Evolutionary conservation across 2,113 vertebrate species (phyloP), one percentile per base, ranked within the genome.

Genomic region (Coreoperca whiteheadi): DNA sequence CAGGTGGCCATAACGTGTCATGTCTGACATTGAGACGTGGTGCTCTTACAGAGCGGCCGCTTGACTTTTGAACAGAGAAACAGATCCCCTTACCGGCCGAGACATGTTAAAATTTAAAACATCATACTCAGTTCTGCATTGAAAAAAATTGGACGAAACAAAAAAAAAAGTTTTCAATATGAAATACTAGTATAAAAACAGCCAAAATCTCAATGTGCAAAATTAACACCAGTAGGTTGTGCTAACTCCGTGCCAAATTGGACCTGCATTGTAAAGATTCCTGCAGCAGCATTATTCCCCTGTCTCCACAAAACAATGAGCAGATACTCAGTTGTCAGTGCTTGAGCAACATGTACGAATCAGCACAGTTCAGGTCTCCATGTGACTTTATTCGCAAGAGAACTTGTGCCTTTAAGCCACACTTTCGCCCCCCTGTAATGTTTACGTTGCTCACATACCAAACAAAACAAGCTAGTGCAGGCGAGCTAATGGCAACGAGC

Each of bases 101-200:
- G 46, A 74, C 10, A 6, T 59, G 0, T 20, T 41, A 3, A 12
- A 32, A 30, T 14, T 70, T 39, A 14, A 67, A 74, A 64, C 34
- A 34, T 65, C 20, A 10, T 1, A 28, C 46, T 69, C 32, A 25
- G 50, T 72, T 5, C 65, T 75, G 32, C 25, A 25, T 20, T 21
- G 59, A 63, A n/a, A n/a, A n/a, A n/a, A n/a, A n/a, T n/a, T n/a
- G n/a, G n/a, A n/a, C n/a, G n/a, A n/a, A n/a, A n/a, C n/a, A n/a
- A n/a, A n/a, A n/a, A n/a, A n/a, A n/a, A n/a, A n/a, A n/a, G 37
- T 84, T 74, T 89, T 88, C 84, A 91, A 87, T 91, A 90, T 90
- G 83, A 93, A 89, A 92, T 86, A 89, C 86, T 91, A 90, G 54
- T 79, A 84, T 21, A 81, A 90, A n/a, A 90, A 88, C 66, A 81